A percentile compares a stretch with the other conserved stretches of the same genome.
phyloP scores from a whole-genome alignment of 2,888 invertebrate species.

The Eremobia ochroleuca region DNA sequence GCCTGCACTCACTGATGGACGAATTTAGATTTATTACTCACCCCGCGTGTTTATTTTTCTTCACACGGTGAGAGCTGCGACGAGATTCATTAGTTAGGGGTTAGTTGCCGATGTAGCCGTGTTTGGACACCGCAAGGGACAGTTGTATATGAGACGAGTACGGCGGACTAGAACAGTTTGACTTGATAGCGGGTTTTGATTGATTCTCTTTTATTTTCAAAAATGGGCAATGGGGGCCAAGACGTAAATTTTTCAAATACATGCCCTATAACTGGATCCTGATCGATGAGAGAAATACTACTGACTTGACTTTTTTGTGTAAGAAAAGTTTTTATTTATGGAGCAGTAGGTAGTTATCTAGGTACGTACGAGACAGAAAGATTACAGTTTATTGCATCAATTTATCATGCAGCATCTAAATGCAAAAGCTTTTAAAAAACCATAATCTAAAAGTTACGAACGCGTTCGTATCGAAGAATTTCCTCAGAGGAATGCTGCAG shows the following conservation, averaged over 20 bases:
- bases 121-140: slow-evolving; percentile 39
- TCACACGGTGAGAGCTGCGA: slow-evolving; percentile 67
- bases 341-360: not conserved
- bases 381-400: not conserved
- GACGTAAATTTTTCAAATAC: not conserved
- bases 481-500: slow-evolving; percentile 15
- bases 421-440: slow-evolving; percentile 22
- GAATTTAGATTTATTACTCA: slow-evolving; percentile 82
- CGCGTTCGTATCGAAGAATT: slow-evolving; percentile 27
- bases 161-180: slow-evolving; percentile 16
- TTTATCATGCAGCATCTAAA: slow-evolving; percentile 14
- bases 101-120: slow-evolving; percentile 48
- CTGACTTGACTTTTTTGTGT: not conserved
- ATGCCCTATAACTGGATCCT: not conserved
- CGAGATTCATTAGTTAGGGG: slow-evolving; percentile 72
- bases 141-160: slow-evolving; percentile 12
- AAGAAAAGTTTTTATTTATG: not conserved
- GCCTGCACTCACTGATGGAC: slow-evolving; percentile 78
- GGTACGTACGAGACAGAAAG: not conserved
- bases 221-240: too few relatives aligned
- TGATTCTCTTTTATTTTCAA: not conserved
- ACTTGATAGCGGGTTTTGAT: not conserved
- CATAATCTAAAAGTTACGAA: slow-evolving; percentile 18
- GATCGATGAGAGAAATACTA: not conserved
- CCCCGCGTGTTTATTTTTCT: slow-evolving; percentile 74